These are phyloP conservation scores for Chloropsis cyanopogon DNA, from an alignment of 2,113 vertebrate genomes.

Conservation along the genomic window DNA sequence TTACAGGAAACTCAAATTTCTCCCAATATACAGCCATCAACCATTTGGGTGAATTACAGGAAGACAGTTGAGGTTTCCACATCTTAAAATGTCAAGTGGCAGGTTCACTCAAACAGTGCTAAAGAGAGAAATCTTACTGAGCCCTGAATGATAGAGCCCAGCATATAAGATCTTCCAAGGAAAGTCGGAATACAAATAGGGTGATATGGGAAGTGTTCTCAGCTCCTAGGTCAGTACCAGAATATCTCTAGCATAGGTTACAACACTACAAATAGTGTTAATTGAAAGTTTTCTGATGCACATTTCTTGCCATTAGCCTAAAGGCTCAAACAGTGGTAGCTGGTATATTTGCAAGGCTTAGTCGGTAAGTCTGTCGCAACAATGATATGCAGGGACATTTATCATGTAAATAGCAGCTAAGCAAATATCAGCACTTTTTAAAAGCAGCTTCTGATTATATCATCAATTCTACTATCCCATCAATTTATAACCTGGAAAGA, in stretches of 20 bases:
- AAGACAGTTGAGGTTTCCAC: not conserved
- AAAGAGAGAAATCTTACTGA: not conserved
- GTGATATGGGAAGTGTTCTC: not conserved
- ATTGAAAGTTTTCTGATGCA: not conserved
- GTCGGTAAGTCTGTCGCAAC: not conserved
- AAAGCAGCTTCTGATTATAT: not conserved
- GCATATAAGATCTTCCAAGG: not conserved
- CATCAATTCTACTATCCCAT: not conserved
- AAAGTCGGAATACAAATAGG: not conserved
- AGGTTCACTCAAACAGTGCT: not conserved
- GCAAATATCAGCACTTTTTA: not conserved
- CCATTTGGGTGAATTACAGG: not conserved
- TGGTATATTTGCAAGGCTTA: not conserved
- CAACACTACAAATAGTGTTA: not conserved
- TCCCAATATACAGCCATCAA: not conserved
- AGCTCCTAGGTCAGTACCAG: not conserved
- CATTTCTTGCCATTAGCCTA: not conserved
- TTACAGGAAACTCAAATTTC: not conserved
- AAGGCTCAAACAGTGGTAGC: not conserved
- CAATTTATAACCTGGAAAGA: not conserved
- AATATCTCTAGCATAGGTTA: not conserved
- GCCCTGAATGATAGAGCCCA: not conserved
- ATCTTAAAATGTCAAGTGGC: not conserved
- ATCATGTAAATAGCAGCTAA: not conserved
- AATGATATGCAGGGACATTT: not conserved